A percentile compares a stretch with the other conserved stretches of the same genome.
Conservation (phyloP, 2,113 vertebrate genomes). For the Gracilinanus agilis region DNA sequence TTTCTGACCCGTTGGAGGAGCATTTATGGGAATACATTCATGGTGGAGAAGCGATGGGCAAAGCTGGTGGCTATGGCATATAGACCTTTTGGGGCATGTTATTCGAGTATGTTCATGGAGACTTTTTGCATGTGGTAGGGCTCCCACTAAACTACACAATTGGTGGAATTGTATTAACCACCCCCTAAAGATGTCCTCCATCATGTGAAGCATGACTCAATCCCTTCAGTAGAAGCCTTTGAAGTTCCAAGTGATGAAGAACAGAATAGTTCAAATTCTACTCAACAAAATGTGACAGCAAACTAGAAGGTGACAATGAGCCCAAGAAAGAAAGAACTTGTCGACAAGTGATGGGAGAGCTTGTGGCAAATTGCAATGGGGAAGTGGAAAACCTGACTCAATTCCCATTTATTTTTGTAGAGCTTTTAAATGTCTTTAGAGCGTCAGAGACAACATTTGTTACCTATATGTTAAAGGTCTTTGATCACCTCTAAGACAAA, state of each 20-base stretch:
- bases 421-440: conserved; percentile 92
- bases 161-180: conserved; percentile 85
- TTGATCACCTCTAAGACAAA: no score
- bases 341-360: background rate
- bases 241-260: conserved; percentile 76
- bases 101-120: conserved; percentile 92
- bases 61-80: conserved; percentile 98
- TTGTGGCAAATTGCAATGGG: conserved; percentile 39
- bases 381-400: conserved; percentile 29
- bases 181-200: conserved; percentile 42
- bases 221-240: conserved; percentile 78
- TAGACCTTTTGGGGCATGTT: conserved; percentile 97
- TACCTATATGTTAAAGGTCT: no score
- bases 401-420: conserved; percentile 82
- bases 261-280: conserved; percentile 44
- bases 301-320: conserved; percentile 2
- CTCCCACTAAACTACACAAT: conserved; percentile 94
- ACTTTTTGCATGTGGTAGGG: conserved; percentile 96
- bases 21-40: conserved; percentile 97
- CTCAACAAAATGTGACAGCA: conserved; percentile 1
- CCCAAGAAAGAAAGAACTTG: background rate
- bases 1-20: conserved; percentile 94
- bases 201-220: conserved; percentile 64
- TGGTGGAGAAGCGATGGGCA: conserved; percentile 98
- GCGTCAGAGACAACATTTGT: no score